Percentiles rank a stretch among this genome's conserved stretches.
Evolutionary conservation across 2,113 vertebrate genomes (phyloP).

Genomic region (Rhadina sibilatrix): DNA sequence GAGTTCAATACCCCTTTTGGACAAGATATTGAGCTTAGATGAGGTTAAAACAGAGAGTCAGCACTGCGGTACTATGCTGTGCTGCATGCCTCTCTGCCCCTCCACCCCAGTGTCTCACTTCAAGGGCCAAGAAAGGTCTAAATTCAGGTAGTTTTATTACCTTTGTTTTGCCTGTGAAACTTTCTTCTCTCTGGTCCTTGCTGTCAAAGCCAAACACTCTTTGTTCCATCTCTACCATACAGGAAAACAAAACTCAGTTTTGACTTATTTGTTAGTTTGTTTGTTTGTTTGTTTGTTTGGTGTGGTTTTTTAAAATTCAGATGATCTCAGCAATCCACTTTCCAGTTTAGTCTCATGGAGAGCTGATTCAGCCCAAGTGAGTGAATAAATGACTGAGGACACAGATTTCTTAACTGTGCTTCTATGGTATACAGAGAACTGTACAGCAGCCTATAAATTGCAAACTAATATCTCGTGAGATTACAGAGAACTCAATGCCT

Average conservation of each 20-base stretch:
- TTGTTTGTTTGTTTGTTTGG: background rate
- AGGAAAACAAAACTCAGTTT: background rate
- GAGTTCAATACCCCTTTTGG: background rate
- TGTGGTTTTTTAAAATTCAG: background rate
- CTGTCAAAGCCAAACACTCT: background rate
- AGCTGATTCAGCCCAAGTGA: background rate
- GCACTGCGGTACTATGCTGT: no score
- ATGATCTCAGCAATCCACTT: background rate
- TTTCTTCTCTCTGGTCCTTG: background rate
- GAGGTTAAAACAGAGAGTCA: background rate
- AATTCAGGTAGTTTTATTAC: background rate
- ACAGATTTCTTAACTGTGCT: background rate
- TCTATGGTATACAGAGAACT: background rate
- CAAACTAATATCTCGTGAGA: background rate
- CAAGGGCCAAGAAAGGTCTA: background rate
- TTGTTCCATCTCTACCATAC: background rate
- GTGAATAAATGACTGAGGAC: background rate
- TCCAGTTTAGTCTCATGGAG: background rate
- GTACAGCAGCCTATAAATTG: background rate
- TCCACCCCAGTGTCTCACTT: background rate
- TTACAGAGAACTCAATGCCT: background rate
- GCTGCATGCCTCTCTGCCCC: background rate
- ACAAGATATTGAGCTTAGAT: background rate
- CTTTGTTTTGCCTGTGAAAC: background rate
- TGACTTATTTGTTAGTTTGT: background rate